Percentiles rank a stretch among this genome's conserved stretches.
Evolutionary conservation across 2,888 invertebrate genomes (phyloP).

Genomic region (Eurois occulta): DNA sequence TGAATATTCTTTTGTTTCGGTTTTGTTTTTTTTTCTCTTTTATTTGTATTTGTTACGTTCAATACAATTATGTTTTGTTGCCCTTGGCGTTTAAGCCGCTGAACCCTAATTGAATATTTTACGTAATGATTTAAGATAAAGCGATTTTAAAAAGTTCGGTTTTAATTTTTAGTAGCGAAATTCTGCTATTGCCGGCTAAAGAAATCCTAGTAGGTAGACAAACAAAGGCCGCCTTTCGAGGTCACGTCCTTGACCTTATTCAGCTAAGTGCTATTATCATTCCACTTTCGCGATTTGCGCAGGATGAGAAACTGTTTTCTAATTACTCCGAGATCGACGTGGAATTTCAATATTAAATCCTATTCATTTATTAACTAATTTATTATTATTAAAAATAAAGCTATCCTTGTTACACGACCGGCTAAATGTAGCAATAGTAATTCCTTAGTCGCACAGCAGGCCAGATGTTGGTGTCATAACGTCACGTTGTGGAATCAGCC

Average conservation of each 20-base stretch:
- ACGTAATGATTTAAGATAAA: background rate
- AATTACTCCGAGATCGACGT: slow-evolving; percentile 16
- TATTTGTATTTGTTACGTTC: background rate
- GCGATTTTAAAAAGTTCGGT: background rate
- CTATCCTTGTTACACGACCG: slow-evolving; percentile 37
- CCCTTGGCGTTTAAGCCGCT: background rate
- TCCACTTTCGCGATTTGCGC: slow-evolving; percentile 30
- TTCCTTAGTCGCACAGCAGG: slow-evolving; percentile 61
- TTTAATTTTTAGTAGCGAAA: slow-evolving; percentile 10
- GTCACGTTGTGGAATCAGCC: slow-evolving; percentile 62
- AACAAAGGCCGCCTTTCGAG: slow-evolving; percentile 12
- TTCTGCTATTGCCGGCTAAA: background rate
- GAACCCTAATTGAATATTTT: background rate
- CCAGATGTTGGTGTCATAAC: slow-evolving; percentile 67
- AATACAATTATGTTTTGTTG: background rate
- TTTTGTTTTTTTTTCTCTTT: slow-evolving; percentile 1
- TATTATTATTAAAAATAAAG: slow-evolving; percentile 47
- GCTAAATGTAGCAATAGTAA: slow-evolving; percentile 58
- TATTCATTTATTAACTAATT: slow-evolving; percentile 25
- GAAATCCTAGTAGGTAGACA: slow-evolving; percentile 10
- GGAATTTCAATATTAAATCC: slow-evolving; percentile 11
- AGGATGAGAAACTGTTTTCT: slow-evolving; percentile 25
- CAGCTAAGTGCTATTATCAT: slow-evolving; percentile 45
- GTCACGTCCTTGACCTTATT: slow-evolving; percentile 38
- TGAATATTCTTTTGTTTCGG: slow-evolving; percentile 18